Percentiles rank a stretch among this genome's conserved stretches.
Evolutionary conservation across 2,888 invertebrate species (phyloP).

Genomic region (Agrotis exclamationis): DNA sequence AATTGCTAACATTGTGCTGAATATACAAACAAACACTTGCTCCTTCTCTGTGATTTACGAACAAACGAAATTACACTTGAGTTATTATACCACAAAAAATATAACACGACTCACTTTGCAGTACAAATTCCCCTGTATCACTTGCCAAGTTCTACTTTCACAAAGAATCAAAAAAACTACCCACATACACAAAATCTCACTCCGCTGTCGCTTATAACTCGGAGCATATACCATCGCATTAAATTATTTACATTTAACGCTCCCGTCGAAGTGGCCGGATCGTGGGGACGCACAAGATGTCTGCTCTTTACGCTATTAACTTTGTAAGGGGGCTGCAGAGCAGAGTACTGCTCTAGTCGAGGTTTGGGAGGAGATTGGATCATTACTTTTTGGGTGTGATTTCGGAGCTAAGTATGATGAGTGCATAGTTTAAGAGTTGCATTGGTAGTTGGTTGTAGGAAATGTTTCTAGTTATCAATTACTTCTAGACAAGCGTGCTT

Average conservation of each 20-base stretch:
- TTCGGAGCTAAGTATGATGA: neutral
- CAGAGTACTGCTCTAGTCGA: constrained; percentile 15
- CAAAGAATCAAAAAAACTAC: neutral
- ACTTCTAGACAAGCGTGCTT: too few species aligned
- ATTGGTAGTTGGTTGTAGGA: neutral
- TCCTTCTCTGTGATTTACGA: too few species aligned
- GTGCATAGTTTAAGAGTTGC: neutral
- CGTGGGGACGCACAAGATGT: constrained; percentile 57
- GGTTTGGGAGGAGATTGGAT: constrained; percentile 15
- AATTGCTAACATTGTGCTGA: too few species aligned
- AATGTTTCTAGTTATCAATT: too few species aligned
- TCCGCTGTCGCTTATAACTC: constrained; percentile 65
- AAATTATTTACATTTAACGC: constrained; percentile 86
- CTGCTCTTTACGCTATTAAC: constrained; percentile 57
- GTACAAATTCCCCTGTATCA: neutral
- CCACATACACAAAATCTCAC: too few species aligned
- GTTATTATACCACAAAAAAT: neutral
- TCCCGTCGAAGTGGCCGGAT: constrained; percentile 72
- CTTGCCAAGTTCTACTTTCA: neutral
- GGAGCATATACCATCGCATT: constrained; percentile 68
- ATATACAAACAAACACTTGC: too few species aligned
- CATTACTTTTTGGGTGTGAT: constrained; percentile 3
- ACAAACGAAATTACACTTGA: too few species aligned
- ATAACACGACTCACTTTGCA: too few species aligned
- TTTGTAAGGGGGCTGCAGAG: constrained; percentile 36